Percentiles rank a stretch among this genome's conserved stretches.
Evolutionary conservation across 2,113 vertebrate species (phyloP).

Genomic region (Orientallactaga bullata): DNA sequence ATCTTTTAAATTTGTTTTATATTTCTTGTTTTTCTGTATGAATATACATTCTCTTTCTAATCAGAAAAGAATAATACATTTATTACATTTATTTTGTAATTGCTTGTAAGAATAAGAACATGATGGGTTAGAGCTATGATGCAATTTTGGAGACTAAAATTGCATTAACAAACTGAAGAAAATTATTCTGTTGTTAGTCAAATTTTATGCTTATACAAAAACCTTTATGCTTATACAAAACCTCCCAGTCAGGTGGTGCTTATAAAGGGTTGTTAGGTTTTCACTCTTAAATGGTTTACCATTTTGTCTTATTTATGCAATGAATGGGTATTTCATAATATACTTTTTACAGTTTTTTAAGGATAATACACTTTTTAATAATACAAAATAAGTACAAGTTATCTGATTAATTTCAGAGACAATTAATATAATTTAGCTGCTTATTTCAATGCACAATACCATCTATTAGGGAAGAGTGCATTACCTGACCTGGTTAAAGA

Average conservation of each 20-base stretch:
- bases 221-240: no score
- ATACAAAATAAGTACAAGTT: not conserved
- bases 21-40: constrained; percentile 2
- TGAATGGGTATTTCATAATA: constrained; percentile 30
- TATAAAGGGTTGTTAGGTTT: constrained; percentile 56
- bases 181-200: constrained; percentile 65
- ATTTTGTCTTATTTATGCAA: constrained; percentile 48
- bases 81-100: constrained; percentile 23
- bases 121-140: not conserved
- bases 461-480: not conserved
- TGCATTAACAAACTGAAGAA: constrained; percentile 33
- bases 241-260: constrained; percentile 7
- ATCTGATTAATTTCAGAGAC: constrained; percentile 34
- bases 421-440: constrained; percentile 26
- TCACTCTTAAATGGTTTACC: constrained; percentile 25
- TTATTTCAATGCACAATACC: not conserved
- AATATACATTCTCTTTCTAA: not conserved
- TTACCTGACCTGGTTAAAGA: constrained; percentile 10
- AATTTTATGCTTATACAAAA: constrained; percentile 10
- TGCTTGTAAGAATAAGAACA: not conserved
- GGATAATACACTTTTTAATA: not conserved
- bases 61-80: not conserved
- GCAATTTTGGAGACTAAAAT: constrained; percentile 47
- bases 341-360: not conserved
- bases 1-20: not conserved